Evolutionary conservation across 2,888 invertebrate species (phyloP).

Genomic region (Onthophagus sagittarius): DNA sequence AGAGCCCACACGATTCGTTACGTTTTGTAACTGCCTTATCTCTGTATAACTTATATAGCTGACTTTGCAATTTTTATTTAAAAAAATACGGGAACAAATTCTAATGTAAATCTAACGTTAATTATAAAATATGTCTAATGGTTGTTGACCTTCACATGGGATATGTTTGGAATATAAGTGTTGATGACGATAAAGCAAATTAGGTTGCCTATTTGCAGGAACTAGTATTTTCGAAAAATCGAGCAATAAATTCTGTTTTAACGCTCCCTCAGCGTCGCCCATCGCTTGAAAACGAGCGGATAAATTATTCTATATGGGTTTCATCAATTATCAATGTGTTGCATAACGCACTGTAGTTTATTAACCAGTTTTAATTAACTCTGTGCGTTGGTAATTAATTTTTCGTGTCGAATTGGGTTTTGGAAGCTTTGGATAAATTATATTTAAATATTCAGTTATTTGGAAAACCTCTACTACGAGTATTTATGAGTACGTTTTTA

Average conservation of each 20-base stretch:
- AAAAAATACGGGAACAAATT: no score
- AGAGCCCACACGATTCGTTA: not conserved
- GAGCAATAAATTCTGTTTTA: not conserved
- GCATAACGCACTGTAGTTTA: not conserved
- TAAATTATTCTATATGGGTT: not conserved
- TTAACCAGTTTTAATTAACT: not conserved
- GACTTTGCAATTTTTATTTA: not conserved
- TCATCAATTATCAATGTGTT: not conserved
- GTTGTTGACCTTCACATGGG: not conserved
- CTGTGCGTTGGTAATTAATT: not conserved
- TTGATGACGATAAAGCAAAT: not conserved
- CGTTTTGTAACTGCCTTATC: not conserved
- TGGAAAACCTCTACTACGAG: not conserved
- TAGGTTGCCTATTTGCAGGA: not conserved
- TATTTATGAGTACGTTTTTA: no score
- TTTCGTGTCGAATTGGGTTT: not conserved
- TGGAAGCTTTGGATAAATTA: not conserved
- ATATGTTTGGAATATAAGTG: not conserved
- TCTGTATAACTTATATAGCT: not conserved
- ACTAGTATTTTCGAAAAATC: not conserved
- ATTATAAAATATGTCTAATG: not conserved
- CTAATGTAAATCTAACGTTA: not conserved
- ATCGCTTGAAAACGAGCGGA: not conserved
- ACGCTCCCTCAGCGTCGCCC: not conserved
- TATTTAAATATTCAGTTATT: not conserved